Base-by-base conservation (phyloP, 2,113 vertebrate genomes). In the Trochalopteron elliotii region DNA sequence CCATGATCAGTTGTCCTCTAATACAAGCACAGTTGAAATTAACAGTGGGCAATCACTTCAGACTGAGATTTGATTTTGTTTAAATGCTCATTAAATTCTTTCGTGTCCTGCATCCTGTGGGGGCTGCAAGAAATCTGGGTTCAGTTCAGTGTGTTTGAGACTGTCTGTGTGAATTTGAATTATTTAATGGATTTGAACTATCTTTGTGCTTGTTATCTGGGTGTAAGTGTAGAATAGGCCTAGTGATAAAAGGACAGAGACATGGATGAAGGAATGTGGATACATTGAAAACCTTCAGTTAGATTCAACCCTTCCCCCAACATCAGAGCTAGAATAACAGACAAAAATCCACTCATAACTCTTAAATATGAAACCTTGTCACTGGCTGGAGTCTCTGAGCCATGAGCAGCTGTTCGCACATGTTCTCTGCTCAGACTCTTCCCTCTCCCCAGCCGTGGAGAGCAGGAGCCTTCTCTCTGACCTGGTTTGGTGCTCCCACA, bases 251-350 rank as follows among this genome's bases (percentile, higher is more conserved):
- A 76, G 55, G 14, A 12, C 61, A 52, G 65, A 74, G 39, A 59
- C 5, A 2, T 3, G 18, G 25, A 19, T 67, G 44, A 71, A 63
- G 47, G 17, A 31, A 39, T 33, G 27, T 31, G 52, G 27, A 31
- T 22, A 70, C 63, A 71, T 7, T 57, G 35, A 15, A 78, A 93
- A 89, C 19, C 11, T 74, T 65, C 12, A 37, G 12, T 44, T 49
- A 12, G 23, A 40, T 49, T 69, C 28, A 57, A 28, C 15, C 18
- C 7, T 71, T 19, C 17, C 7, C 2, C 39, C 0, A 0, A 9
- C 22, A 10, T 40, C 40, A 40, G 77, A 65, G 28, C 40, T 15
- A 22, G 24, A 70, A 40, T 3, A 44, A 7, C 18, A 20, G 53
- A 42, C 42, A 31, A 65, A 83, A 83, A 53, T 65, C 42, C n/a